Evolutionary conservation across 2,113 vertebrate genomes (phyloP).

Genomic region (Macaca mulatta): DNA sequence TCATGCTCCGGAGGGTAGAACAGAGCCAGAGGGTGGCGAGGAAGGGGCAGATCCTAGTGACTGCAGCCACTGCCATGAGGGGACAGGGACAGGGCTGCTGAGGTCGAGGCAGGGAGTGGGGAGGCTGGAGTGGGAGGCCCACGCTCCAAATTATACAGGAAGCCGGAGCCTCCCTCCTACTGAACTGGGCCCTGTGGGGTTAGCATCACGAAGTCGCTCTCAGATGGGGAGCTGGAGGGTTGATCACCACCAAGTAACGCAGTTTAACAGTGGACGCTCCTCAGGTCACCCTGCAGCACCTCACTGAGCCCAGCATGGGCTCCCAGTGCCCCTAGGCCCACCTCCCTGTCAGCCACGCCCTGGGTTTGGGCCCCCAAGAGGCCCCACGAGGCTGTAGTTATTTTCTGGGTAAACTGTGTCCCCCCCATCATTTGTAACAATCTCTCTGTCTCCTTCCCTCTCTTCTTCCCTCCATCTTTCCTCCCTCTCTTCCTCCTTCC

Average conservation of each 20-base stretch:
- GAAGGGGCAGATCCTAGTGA: neutral
- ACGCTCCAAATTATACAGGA: neutral
- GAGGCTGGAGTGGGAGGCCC: neutral
- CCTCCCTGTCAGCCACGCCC: neutral
- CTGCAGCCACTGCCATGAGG: accelerated
- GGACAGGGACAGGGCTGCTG: neutral
- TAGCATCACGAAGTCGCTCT: neutral
- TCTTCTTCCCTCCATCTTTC: neutral
- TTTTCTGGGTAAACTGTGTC: neutral
- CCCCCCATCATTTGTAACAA: neutral
- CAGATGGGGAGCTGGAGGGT: neutral
- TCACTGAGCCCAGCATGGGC: neutral
- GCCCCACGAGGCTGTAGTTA: neutral
- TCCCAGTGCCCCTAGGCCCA: neutral
- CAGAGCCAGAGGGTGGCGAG: neutral
- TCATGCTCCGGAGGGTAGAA: too few species aligned
- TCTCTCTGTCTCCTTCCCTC: neutral
- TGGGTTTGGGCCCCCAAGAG: neutral
- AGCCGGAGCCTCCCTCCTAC: accelerated
- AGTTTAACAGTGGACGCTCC: neutral
- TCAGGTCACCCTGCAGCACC: neutral
- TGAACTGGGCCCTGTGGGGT: neutral
- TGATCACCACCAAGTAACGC: neutral
- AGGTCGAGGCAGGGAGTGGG: neutral
- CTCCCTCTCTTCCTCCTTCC: neutral